These are phyloP conservation scores for Branchipolynoe longqiensis DNA, from an alignment of 2,888 invertebrate species.

Conservation along the genomic window DNA sequence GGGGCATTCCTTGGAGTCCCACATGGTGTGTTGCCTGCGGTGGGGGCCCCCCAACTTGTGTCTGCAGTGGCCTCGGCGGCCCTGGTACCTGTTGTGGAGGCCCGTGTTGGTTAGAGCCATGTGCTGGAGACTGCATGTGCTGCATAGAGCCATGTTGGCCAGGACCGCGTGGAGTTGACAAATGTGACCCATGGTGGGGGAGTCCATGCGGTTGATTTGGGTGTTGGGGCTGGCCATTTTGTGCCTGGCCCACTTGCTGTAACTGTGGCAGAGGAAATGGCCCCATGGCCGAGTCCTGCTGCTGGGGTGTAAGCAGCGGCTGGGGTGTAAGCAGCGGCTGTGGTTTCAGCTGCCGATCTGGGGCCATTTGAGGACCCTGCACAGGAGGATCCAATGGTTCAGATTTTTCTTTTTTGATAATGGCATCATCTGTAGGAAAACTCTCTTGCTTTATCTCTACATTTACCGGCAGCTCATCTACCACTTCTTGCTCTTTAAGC, in stretches of 20 bases:
- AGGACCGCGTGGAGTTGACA: too few relatives aligned
- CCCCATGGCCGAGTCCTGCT: not conserved
- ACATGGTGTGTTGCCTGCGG: not conserved
- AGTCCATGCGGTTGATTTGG: not conserved
- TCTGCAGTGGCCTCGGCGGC: not conserved
- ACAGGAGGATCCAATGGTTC: not conserved
- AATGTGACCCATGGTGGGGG: too few relatives aligned
- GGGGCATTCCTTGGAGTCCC: slow-evolving; percentile 5
- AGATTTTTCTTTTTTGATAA: not conserved
- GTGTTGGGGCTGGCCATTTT: not conserved
- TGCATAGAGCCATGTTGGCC: too few relatives aligned
- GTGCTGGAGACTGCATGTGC: slow-evolving; percentile 1
- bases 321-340: too few relatives aligned
- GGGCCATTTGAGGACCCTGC: not conserved
- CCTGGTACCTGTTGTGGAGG: slow-evolving; percentile 4
- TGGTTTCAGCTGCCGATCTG: not conserved
- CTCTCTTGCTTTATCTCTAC: not conserved
- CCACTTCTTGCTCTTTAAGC: not conserved
- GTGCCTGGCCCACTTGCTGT: not conserved
- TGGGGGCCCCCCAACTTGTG: not conserved
- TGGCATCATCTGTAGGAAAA: not conserved
- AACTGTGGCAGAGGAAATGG: not conserved
- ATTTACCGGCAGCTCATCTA: not conserved
- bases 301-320: not conserved
- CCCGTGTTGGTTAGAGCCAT: not conserved